phyloP scores from a whole-genome alignment of 1,140 invertebrate species.

The Tribolium madens region DNA sequence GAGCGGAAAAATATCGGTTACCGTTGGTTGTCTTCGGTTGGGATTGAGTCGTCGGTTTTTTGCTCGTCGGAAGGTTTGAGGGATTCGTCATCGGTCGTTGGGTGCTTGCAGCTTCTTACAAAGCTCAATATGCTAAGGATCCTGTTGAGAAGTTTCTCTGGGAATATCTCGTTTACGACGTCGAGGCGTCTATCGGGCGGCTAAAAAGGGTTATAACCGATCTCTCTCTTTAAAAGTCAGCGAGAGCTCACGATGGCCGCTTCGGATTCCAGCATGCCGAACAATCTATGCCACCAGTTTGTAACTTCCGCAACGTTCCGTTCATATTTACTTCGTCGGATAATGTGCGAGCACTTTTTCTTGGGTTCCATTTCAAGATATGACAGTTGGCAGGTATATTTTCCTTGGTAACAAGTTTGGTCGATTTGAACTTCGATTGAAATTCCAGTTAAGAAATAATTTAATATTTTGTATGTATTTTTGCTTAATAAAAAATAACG shows the following conservation, averaged over 20 bases:
- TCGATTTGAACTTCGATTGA: not conserved
- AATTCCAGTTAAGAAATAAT: not conserved
- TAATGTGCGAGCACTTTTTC: constrained; percentile 29
- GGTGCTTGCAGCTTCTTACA: not conserved
- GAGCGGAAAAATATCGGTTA: no score
- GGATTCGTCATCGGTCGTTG: not conserved
- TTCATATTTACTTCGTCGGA: constrained; percentile 48
- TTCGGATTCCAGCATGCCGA: constrained; percentile 46
- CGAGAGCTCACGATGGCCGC: constrained; percentile 45
- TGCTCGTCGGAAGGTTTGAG: no score
- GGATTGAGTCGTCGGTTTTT: no score
- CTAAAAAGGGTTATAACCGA: constrained; percentile 21
- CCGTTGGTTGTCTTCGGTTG: no score
- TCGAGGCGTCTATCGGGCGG: constrained; percentile 4
- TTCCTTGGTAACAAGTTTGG: not conserved
- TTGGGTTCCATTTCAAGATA: not conserved
- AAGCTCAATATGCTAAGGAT: constrained; percentile 26
- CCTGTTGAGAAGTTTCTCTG: constrained; percentile 20
- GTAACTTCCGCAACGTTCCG: constrained; percentile 42
- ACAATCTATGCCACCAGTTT: constrained; percentile 47
- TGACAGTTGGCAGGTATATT: not conserved
- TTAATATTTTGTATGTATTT: constrained; percentile 24
- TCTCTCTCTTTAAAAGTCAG: constrained; percentile 14
- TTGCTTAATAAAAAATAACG: constrained; percentile 25
- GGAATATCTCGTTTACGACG: constrained; percentile 20